A percentile compares a stretch with the other conserved stretches of the same genome.
phyloP scores from a whole-genome alignment of 1,140 invertebrate species.

The Drosophila bifasciata region DNA sequence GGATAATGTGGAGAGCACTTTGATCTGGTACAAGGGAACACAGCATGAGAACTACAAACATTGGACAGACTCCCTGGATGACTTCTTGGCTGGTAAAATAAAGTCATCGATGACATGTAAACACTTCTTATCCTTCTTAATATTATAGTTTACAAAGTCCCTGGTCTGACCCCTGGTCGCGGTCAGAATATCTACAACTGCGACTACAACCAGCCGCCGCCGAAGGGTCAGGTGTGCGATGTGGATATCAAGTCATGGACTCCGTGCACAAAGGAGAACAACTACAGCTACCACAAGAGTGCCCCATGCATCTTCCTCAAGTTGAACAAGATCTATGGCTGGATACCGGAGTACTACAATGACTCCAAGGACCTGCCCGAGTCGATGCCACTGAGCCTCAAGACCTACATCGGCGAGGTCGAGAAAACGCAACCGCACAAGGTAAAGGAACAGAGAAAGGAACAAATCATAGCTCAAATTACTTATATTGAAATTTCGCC shows the following conservation, averaged over 20 bases:
- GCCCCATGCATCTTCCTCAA: conserved; percentile 93
- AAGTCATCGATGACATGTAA: background rate
- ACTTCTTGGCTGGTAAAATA: conserved; percentile 90
- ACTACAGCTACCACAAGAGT: conserved; percentile 90
- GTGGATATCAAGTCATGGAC: conserved; percentile 88
- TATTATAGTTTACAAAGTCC: conserved; percentile 87
- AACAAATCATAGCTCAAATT: background rate
- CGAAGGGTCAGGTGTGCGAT: conserved; percentile 89
- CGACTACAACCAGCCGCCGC: conserved; percentile 86
- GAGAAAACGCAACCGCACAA: conserved; percentile 66
- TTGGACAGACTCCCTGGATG: conserved; percentile 90
- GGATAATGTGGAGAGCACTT: conserved; percentile 94
- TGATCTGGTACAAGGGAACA: conserved; percentile 95
- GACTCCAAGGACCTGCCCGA: conserved; percentile 86
- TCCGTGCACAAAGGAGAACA: conserved; percentile 88
- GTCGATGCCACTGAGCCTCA: conserved; percentile 89
- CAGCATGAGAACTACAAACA: conserved; percentile 89
- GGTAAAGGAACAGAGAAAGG: conserved; percentile 28
- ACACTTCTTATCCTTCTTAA: background rate
- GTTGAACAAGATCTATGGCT: conserved; percentile 92
- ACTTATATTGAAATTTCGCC: conserved; percentile 23
- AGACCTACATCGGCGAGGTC: conserved; percentile 73
- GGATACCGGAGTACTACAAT: conserved; percentile 90
- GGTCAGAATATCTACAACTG: conserved; percentile 89
- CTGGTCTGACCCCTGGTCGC: conserved; percentile 87